Base-by-base conservation (phyloP, 1,140 invertebrate genomes). In the Micrasema minimum region DNA sequence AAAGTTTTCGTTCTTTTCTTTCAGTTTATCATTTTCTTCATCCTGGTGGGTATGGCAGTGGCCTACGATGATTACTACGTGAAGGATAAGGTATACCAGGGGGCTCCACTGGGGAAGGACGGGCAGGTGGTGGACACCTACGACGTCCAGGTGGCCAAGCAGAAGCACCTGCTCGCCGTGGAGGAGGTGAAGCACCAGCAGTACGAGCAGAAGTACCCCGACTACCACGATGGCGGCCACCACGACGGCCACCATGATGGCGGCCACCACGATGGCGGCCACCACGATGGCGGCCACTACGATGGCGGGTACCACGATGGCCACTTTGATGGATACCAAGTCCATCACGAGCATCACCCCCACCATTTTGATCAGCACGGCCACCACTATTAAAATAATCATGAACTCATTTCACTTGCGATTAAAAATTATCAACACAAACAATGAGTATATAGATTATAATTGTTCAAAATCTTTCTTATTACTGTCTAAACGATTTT, bases 111-210 rank as follows among this genome's bases (percentile, higher is more conserved):
- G 0, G 67, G 61, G n/a, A 35, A 57, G 18, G 61, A 73, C 31
- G 72, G 72, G n/a, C 31, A 68, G 77, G 83, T 85, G 77, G 78
- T 83, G 70, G 82, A 85, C 79, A 85, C 83, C 16, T 80, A 82
- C 62, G 83, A 84, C 71, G 83, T 85, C 57, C 82, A 81, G 11
- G 80, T 82, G 57, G 83, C 83, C n/a, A 80, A 82, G 37, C 79
- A 82, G 20, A 79, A 81, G 4, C 83, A 85, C 74, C 75, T 82
- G 16, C 69, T 78, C 31, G 72, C 72, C 10, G 22, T 50, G 20
- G 45, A 64, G 11, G 46, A 51, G 16, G 85, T 83, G 6, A 41
- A 59, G 6, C 6, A 38, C 23, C n/a, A 55, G 9, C 16, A 59
- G 0, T 16, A 59, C 20, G 14, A 43, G 0, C 18, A 41, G 9